Evolutionary conservation across 2,888 invertebrate species (phyloP), one percentile per base, ranked within the genome.

Genomic region (Drosophila mettleri): DNA sequence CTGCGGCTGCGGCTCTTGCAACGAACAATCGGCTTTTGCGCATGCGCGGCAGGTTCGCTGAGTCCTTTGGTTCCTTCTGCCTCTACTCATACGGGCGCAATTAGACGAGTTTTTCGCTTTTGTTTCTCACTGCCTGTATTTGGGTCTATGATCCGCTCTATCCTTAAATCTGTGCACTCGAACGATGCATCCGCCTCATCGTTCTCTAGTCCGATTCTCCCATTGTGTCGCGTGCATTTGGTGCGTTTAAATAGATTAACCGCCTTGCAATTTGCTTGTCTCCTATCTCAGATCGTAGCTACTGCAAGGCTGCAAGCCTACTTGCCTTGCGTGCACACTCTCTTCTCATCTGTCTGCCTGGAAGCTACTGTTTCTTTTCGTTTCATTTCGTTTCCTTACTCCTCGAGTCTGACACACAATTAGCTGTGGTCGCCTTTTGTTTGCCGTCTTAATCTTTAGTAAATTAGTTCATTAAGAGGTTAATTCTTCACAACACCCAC

Each of bases 381-480:
- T 27, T 18, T 27, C 7, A 16, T 12, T 16, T n/a, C n/a, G n/a
- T 27, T 45, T 27, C 27, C 46, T 48, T 76, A 24, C 67, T 45
- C 20, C 14, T 29, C 7, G n/a, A n/a, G 62, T 46, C 74, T 59
- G 63, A 55, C 72, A 48, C 31, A 73, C 82, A 86, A 86, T 88
- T 86, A 82, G 77, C 78, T 78, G 67, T 53, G 75, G 63, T 60
- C 74, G 77, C 72, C 74, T 74, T 82, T 82, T 81, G 84, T 80
- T 80, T 87, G 76, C 69, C 75, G 68, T 81, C 69, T 83, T 91
- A 92, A 92, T 92, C 91, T 86, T 86, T 80, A 86, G 90, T 89
- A 91, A 92, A 92, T 92, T 92, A 92, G 91, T 92, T 91, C 92
- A 91, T 92, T 92, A 92, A 91, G 90, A 92, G 91, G 92, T 92